Conservation (phyloP, 2,888 invertebrate genomes). For the Diachrysia chrysitis region DNA sequence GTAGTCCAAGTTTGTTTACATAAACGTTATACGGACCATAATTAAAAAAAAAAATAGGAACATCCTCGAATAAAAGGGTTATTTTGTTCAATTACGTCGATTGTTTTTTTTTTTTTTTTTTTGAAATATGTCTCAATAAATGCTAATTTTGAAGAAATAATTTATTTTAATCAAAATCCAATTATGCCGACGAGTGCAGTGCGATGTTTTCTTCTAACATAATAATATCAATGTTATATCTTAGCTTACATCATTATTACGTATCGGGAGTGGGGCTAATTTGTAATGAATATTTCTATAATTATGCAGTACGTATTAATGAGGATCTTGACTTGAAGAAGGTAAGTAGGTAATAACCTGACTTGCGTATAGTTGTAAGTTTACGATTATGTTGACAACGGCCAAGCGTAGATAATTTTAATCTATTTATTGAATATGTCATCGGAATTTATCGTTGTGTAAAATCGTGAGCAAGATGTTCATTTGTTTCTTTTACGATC, state of each 20-base stretch:
- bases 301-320: slow-evolving; percentile 43
- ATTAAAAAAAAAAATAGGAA: too few species aligned
- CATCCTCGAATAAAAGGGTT: too few species aligned
- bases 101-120: slow-evolving; percentile 21
- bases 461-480: not conserved
- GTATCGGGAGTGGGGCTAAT: slow-evolving; percentile 44
- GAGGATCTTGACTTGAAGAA: slow-evolving; percentile 52
- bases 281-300: slow-evolving; percentile 43
- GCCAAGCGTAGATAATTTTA: slow-evolving; percentile 12
- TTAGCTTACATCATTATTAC: slow-evolving; percentile 28
- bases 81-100: slow-evolving; percentile 32
- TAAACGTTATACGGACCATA: too few species aligned
- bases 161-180: slow-evolving; percentile 10
- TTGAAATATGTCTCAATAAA: slow-evolving; percentile 49
- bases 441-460: not conserved
- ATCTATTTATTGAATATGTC: slow-evolving; percentile 20
- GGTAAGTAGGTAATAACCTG: slow-evolving; percentile 44
- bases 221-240: slow-evolving; percentile 12
- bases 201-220: slow-evolving; percentile 32
- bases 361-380: slow-evolving; percentile 20
- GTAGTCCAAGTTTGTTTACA: slow-evolving; percentile 50
- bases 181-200: slow-evolving; percentile 21
- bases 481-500: not conserved
- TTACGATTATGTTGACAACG: slow-evolving; percentile 29
- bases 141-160: not conserved